Conservation (phyloP, 2,888 invertebrate genomes). For the Heteropelma amictum region DNA sequence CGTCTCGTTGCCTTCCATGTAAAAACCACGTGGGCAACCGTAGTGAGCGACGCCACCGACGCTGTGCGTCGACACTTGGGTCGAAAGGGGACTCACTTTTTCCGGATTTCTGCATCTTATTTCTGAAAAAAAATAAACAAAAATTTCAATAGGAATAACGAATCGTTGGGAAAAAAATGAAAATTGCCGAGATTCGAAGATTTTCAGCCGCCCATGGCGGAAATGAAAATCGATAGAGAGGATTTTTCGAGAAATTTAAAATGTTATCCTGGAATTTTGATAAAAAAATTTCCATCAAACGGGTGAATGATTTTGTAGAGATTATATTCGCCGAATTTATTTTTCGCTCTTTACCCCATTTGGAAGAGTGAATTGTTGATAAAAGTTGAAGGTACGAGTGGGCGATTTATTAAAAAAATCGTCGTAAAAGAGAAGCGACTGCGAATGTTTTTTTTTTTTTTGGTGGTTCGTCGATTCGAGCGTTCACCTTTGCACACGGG, state of each 20-base stretch:
- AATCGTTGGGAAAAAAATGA: neutral
- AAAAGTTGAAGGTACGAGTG: too few relatives aligned
- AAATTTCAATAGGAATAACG: neutral
- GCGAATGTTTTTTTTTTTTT: conserved; percentile 21
- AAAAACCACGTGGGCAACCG: conserved; percentile 89
- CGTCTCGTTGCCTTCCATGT: conserved; percentile 88
- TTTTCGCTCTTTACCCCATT: too few relatives aligned
- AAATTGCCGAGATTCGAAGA: too few relatives aligned
- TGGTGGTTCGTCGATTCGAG: neutral
- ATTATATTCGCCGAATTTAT: too few relatives aligned
- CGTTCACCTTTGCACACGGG: conserved; percentile 87
- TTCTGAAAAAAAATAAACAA: conserved; percentile 78
- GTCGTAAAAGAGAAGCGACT: too few relatives aligned
- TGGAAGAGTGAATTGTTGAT: too few relatives aligned
- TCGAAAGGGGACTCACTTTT: conserved; percentile 79
- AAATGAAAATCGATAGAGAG: neutral
- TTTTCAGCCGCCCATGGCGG: too few relatives aligned
- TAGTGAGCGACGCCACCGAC: conserved; percentile 90
- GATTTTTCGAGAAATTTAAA: neutral
- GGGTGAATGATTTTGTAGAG: too few relatives aligned
- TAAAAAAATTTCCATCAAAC: too few relatives aligned
- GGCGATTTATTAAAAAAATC: too few relatives aligned
- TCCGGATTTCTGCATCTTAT: conserved; percentile 88
- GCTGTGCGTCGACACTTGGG: conserved; percentile 82
- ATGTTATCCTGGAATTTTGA: too few relatives aligned